Evolutionary conservation across 2,888 invertebrate species (phyloP).

Genomic region (Melitaea athalia): DNA sequence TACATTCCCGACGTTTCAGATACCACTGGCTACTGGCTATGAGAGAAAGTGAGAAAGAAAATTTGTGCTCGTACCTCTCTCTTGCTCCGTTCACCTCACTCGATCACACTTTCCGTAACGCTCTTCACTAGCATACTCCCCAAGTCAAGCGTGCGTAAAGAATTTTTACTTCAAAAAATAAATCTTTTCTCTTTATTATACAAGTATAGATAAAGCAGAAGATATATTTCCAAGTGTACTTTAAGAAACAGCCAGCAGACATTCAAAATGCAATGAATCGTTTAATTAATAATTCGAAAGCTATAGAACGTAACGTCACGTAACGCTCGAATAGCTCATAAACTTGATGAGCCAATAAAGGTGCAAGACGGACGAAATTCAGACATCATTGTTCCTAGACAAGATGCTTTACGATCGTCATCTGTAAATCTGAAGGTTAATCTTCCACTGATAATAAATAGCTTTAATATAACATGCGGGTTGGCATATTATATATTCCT

Average conservation of each 20-base stretch:
- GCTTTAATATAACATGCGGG: too few relatives aligned
- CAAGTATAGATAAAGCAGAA: neutral
- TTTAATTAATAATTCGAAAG: neutral
- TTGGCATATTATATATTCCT: too few relatives aligned
- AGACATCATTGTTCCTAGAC: conserved; percentile 5
- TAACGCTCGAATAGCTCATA: neutral
- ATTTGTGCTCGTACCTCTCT: too few relatives aligned
- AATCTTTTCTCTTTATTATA: too few relatives aligned
- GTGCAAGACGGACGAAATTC: neutral
- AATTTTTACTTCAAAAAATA: too few relatives aligned
- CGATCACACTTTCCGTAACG: too few relatives aligned
- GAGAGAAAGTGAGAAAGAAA: too few relatives aligned
- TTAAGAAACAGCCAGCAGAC: neutral
- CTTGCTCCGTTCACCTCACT: too few relatives aligned
- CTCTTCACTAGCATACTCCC: too few relatives aligned
- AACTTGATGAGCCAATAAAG: conserved; percentile 8
- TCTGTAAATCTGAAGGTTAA: neutral
- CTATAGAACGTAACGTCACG: neutral
- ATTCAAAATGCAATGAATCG: neutral
- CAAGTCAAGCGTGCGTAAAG: too few relatives aligned
- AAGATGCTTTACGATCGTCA: conserved; percentile 1
- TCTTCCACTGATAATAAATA: neutral
- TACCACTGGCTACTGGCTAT: too few relatives aligned
- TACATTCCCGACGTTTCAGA: too few relatives aligned
- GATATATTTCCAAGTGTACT: neutral